Base-by-base conservation (phyloP, 2,113 vertebrate species). In the Onychostoma macrolepis region DNA sequence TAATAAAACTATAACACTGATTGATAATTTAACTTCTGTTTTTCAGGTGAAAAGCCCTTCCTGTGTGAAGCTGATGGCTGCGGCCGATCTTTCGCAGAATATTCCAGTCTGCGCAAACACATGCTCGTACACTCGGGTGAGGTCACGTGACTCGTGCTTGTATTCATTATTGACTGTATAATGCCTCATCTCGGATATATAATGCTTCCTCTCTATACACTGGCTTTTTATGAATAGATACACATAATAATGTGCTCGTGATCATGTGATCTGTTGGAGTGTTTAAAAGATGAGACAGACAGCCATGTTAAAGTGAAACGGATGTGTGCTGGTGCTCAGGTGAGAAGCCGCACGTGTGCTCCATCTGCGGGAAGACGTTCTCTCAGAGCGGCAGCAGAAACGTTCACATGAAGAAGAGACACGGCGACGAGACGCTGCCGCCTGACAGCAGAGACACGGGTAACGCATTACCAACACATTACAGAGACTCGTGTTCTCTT, bases 81-180 rank as follows among this genome's bases (percentile, higher is more conserved):
- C 91, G 97, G 98, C 71, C 97, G 98, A 86, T 99, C 97, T 87
- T 99, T 99, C 92, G 97, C 98, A 0, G 98, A 99, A 93, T 99
- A 99, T 91, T 99, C 98, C 89, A 99, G 98, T 93, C 97, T 99
- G 77, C 95, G 98, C n/a, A 99, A 99, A 94, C 98, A 99, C 92
- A 96, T 97, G 95, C 96, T 99, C 30, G 98, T 99, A 48, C 98
- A 99, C 93, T 99, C 98, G 93, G 98, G 98, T 99, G 95, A 91
- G 92, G 81, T 78, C 74, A 53, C 12, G 4, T 38, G 67, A 71
- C 30, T 71, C 3, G 5, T 58, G 3, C 12, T n/a, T 4, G 3
- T n/a, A 3, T 10, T 11, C 26, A 63, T 12, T 4, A 10, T 0
- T n/a, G 10, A 12, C 6, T 58, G 2, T 45, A 56, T 56, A 58